Conservation (phyloP, 2,888 invertebrate species). For the Elegia similella region DNA sequence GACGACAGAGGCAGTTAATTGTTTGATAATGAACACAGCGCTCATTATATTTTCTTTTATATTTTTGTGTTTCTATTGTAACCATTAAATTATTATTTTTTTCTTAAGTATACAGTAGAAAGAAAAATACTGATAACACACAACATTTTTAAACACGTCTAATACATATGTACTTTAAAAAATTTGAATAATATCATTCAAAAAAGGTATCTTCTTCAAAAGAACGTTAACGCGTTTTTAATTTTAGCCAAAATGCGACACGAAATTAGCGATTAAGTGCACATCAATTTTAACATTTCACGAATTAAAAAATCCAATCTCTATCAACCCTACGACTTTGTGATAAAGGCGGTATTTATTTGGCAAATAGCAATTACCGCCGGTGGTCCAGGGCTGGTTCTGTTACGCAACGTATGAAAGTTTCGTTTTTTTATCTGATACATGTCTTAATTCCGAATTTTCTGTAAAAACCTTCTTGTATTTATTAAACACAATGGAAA, state of each 20-base stretch:
- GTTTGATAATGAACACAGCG: too few species aligned
- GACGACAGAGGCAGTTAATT: too few species aligned
- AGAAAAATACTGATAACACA: too few species aligned
- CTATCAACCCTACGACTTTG: slow-evolving; percentile 15
- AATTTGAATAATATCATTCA: not conserved
- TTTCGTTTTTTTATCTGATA: slow-evolving; percentile 41
- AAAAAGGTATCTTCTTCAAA: slow-evolving; percentile 18
- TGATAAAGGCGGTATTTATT: slow-evolving; percentile 20
- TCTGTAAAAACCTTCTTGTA: slow-evolving; percentile 22
- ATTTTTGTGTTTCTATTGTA: too few species aligned
- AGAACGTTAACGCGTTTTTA: slow-evolving; percentile 55
- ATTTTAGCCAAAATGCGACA: slow-evolving; percentile 51
- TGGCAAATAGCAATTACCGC: slow-evolving; percentile 30
- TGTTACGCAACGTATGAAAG: slow-evolving; percentile 44
- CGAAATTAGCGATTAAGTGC: slow-evolving; percentile 51
- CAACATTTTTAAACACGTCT: too few species aligned
- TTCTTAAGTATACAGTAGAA: too few species aligned
- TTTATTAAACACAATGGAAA: slow-evolving; percentile 10
- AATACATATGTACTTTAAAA: not conserved
- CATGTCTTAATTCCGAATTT: slow-evolving; percentile 33
- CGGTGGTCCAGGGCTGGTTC: slow-evolving; percentile 41
- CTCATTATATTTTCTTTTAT: too few species aligned
- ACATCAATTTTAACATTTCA: slow-evolving; percentile 57
- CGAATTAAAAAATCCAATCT: slow-evolving; percentile 32
- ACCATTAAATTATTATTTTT: too few species aligned